Evolutionary conservation across 2,797 vertebrate genomes (phyloP), one percentile per base, ranked within the genome.

Genomic region (Galago senegalensis): DNA sequence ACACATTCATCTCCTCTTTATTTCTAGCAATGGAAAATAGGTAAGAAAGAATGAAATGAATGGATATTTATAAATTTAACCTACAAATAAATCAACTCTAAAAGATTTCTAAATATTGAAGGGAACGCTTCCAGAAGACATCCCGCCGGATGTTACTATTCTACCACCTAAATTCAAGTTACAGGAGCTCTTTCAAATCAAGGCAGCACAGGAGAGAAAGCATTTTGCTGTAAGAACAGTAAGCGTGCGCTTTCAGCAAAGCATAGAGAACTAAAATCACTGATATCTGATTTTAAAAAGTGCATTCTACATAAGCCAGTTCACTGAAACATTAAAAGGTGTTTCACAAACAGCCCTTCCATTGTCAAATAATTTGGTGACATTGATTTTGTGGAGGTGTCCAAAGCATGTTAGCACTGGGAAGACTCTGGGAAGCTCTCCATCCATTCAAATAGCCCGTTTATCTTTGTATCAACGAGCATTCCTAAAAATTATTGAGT

Each of bases 401-500:
- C 61, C 76, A 84, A 27, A n/a, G 37, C 29, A 63, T 11, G 21
- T 63, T 72, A 37, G 10, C 31, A 81, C 87, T 37, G 81, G 60
- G 53, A 96, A 94, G 29, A 20, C 2, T 46, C 65, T 80, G 29
- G 34, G 12, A 70, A 81, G 49, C 0, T 17, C 11, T 43, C 25
- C 53, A 58, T 43, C 25, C 53, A 58, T 90, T 87, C n/a, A 79
- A 63, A 34, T 10, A 79, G 23, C 1, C 7, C 61, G 17, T 29
- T 79, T 88, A 65, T 53, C 25, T 56, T 88, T 84, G 61, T 31
- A 67, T 40, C 60, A 94, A 34, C 63, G 67, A 60, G 31, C n/a
- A 31, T 69, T 91, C 65, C 87, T 94, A 79, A 92, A 95, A 89
- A 34, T 46, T 87, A 83, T 29, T 89, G 67, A 12, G 25, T 58